Conservation (phyloP, 2,888 invertebrate species). For the Ptychoptera contaminata region DNA sequence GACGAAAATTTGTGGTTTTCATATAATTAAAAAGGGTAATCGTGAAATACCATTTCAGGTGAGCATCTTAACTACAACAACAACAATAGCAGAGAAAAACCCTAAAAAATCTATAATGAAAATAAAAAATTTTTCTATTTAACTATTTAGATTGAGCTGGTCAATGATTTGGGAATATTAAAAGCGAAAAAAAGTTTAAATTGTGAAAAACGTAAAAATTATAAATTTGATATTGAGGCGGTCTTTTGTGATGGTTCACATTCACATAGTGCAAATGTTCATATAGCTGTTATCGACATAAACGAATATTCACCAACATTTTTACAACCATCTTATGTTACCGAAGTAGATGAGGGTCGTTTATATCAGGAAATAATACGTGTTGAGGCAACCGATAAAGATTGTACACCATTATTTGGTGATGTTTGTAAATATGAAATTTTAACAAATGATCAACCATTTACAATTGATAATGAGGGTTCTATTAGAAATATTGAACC, state of each 20-base stretch:
- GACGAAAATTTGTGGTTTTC: constrained; percentile 67
- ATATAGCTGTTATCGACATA: constrained; percentile 89
- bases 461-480: constrained; percentile 83
- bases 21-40: constrained; percentile 81
- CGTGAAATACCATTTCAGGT: constrained; percentile 89
- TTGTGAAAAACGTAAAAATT: constrained; percentile 86
- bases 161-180: constrained; percentile 63
- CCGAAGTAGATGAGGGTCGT: constrained; percentile 73
- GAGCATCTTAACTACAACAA: constrained; percentile 12
- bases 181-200: constrained; percentile 71
- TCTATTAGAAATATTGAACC: constrained; percentile 89
- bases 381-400: constrained; percentile 82
- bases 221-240: constrained; percentile 91
- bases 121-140: background rate
- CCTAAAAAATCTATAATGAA: background rate
- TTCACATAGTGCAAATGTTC: constrained; percentile 76
- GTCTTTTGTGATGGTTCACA: constrained; percentile 79
- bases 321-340: constrained; percentile 77
- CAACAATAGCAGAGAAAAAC: background rate
- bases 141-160: constrained; percentile 43
- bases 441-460: constrained; percentile 77
- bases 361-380: constrained; percentile 80
- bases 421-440: constrained; percentile 98
- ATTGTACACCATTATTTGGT: constrained; percentile 86
- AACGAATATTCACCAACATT: constrained; percentile 92